Base-by-base conservation (phyloP, 2,797 vertebrate genomes). In the Masticophis lateralis region DNA sequence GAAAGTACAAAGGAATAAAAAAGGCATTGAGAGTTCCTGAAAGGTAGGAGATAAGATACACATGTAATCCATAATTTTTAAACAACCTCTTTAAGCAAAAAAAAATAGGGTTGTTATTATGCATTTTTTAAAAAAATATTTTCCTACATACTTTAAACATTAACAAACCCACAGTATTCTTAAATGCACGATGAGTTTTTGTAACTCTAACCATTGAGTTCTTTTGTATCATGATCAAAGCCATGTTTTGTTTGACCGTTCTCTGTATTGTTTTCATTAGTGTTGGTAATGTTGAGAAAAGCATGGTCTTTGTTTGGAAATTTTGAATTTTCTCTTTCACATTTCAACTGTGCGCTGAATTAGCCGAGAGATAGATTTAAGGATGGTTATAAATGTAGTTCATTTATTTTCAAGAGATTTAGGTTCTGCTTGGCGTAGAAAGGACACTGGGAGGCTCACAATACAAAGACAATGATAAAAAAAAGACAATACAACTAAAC, bases 221-320 rank as follows among this genome's bases (percentile, higher is more conserved):
- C 47, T 53, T 59, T 59, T 83, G 60, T 20, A 37, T 69, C 32
- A 22, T 32, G 37, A 32, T 20, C 25, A 83, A 25, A 79, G 53
- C 18, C 18, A n/a, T 5, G 22, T 20, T 89, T 69, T 56, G 2
- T 56, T 13, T 53, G n/a, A 8, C 51, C n/a, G 4, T 37, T 47
- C 32, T 91, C 9, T 89, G 3, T 79, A 43, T 86, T 88, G n/a
- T 83, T 90, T 63, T 90, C 20, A 22, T 28, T 69, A 12, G 8
- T 59, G 16, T 88, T 60, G 60, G 61, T 61, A 25, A 57, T 53
- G 5, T 79, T 91, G 86, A 18, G n/a, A 83, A 37, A 88, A 91
- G 47, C 12, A 90, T 96, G 92, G 28, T 91, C 92, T 90, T 93
- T 95, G 92, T 69, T 93, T 63, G 83, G 94, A 32, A 0, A 63